Conservation (phyloP, 2,113 vertebrate genomes). For the Hyla sarda region DNA sequence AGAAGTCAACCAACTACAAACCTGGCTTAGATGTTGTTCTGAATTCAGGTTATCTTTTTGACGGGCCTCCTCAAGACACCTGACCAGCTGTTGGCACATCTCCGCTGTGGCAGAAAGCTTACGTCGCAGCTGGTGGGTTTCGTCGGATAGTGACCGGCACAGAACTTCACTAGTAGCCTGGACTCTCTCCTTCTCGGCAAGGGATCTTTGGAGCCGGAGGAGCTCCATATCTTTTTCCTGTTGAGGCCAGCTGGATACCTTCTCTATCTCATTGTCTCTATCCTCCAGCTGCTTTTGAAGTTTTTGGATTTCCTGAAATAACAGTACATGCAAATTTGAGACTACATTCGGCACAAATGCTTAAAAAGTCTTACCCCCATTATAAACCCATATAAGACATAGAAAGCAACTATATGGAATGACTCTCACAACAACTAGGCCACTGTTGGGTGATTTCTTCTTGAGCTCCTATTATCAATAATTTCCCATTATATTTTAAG, state of each 20-base stretch:
- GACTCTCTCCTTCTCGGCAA: constrained; percentile 77
- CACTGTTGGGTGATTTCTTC: too few species aligned
- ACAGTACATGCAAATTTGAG: neutral
- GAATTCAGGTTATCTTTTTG: constrained; percentile 51
- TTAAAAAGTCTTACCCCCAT: neutral
- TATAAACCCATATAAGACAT: neutral
- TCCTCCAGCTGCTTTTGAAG: constrained; percentile 75
- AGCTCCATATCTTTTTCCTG: constrained; percentile 81
- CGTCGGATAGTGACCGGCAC: constrained; percentile 83
- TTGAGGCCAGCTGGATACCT: constrained; percentile 71
- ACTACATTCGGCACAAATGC: neutral
- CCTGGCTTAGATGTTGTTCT: constrained; percentile 55
- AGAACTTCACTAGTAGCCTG: constrained; percentile 81
- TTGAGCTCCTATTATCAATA: too few species aligned
- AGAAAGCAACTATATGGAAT: neutral
- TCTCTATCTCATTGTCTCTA: constrained; percentile 77
- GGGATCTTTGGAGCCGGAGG: constrained; percentile 69
- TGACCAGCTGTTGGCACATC: constrained; percentile 89
- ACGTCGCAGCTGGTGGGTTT: constrained; percentile 82
- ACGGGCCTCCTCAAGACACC: constrained; percentile 77
- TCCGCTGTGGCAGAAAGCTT: constrained; percentile 83
- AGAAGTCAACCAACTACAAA: neutral
- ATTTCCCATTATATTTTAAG: too few species aligned
- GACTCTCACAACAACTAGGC: too few species aligned
- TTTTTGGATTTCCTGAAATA: constrained; percentile 80